Conservation (phyloP, 1,140 invertebrate species). For the Achatina immaculata region DNA sequence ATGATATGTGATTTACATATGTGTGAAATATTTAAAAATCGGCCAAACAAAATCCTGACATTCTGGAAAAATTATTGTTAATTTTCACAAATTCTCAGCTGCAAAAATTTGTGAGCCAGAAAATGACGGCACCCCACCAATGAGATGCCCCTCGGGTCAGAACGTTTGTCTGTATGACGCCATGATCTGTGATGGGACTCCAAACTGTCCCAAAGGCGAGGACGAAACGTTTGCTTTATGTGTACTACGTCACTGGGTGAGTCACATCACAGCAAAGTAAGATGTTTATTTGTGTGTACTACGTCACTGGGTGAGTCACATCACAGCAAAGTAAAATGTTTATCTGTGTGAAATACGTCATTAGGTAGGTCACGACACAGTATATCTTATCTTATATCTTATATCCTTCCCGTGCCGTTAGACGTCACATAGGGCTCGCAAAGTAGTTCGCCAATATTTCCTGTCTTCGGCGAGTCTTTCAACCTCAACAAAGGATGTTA, state of each 20-base stretch:
- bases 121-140: neutral
- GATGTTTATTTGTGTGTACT: neutral
- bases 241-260: constrained; percentile 4
- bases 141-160: neutral
- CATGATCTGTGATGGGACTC: constrained; percentile 14
- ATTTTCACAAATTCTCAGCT: too few relatives aligned
- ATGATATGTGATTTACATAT: too few relatives aligned
- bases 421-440: too few relatives aligned
- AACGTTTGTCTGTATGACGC: constrained; percentile 2
- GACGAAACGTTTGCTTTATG: neutral
- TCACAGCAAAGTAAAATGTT: neutral
- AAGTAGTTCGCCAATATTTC: too few relatives aligned
- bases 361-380: constrained; percentile 10
- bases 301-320: constrained; percentile 9
- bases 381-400: too few relatives aligned
- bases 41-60: too few relatives aligned
- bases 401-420: too few relatives aligned
- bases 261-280: neutral
- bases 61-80: too few relatives aligned
- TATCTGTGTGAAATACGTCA: neutral
- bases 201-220: neutral
- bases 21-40: too few relatives aligned
- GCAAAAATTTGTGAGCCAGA: neutral
- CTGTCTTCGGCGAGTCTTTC: too few relatives aligned
- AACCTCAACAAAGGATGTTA: too few relatives aligned